A percentile compares a stretch with the other conserved stretches of the same genome.
Conservation (phyloP, 1,140 invertebrate genomes). For the Drosophila grimshawi region DNA sequence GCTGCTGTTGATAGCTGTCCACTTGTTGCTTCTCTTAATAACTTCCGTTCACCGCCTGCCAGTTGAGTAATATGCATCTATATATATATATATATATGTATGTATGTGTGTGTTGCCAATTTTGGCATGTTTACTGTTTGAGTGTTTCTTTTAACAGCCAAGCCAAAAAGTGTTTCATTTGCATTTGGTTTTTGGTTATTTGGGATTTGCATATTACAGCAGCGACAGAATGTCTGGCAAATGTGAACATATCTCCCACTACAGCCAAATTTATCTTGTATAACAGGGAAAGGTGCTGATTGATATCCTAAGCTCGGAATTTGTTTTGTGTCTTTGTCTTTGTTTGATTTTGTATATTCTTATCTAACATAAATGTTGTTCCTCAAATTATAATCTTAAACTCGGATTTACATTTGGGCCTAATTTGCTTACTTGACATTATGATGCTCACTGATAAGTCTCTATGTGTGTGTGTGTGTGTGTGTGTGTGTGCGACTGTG, state of each 20-base stretch:
- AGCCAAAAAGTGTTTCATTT: slow-evolving; percentile 32
- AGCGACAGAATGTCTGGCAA: slow-evolving; percentile 19
- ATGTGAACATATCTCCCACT: background rate
- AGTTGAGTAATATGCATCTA: slow-evolving; percentile 67
- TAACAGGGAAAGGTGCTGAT: background rate
- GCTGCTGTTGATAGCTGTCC: slow-evolving; percentile 18
- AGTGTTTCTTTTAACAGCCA: slow-evolving; percentile 22
- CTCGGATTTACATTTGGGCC: slow-evolving; percentile 2
- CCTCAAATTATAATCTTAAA: background rate
- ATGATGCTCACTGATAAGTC: slow-evolving; percentile 4
- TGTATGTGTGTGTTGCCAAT: slow-evolving; percentile 30
- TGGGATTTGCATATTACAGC: slow-evolving; percentile 45
- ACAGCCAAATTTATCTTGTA: background rate
- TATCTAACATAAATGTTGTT: slow-evolving; percentile 11
- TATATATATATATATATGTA: slow-evolving; percentile 41
- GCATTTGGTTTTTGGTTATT: background rate
- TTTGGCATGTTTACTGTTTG: slow-evolving; percentile 43
- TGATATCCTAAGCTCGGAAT: slow-evolving; percentile 7
- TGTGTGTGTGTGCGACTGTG: background rate
- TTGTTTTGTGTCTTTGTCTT: background rate
- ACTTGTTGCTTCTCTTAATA: slow-evolving; percentile 68
- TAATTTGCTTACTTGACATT: slow-evolving; percentile 5
- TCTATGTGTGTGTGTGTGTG: background rate
- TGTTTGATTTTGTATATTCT: background rate
- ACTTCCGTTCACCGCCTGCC: slow-evolving; percentile 67